Conservation (phyloP, 2,797 vertebrate genomes). For the Adrianichthys oophorus region DNA sequence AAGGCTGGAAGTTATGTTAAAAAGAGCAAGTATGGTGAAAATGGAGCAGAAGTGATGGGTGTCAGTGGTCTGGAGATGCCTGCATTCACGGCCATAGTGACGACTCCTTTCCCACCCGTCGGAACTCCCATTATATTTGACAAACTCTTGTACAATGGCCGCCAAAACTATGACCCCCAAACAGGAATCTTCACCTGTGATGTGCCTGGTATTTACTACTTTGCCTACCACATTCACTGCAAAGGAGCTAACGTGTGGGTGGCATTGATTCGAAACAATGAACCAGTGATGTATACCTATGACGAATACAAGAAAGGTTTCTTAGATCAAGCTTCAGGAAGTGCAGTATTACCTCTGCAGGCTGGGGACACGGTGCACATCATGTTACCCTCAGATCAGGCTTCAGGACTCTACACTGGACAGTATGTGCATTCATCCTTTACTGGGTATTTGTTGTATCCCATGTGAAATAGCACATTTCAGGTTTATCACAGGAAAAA, state of each 20-base stretch:
- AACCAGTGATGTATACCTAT: conserved; percentile 97
- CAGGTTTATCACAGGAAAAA: too few relatives aligned
- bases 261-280: conserved; percentile 93
- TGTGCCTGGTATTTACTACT: conserved; percentile 96
- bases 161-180: conserved; percentile 94
- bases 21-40: conserved; percentile 83
- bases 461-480: conserved; percentile 78
- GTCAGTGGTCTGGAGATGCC: conserved; percentile 89
- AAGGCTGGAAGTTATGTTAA: conserved; percentile 85
- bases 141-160: conserved; percentile 94
- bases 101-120: conserved; percentile 90
- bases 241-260: conserved; percentile 98
- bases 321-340: conserved; percentile 97
- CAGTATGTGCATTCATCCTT: conserved; percentile 97
- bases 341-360: conserved; percentile 90
- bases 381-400: conserved; percentile 95
- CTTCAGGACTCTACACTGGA: conserved; percentile 95
- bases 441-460: conserved; percentile 98
- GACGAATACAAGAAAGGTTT: conserved; percentile 97
- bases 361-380: conserved; percentile 91
- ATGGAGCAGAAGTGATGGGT: conserved; percentile 71
- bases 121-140: conserved; percentile 91
- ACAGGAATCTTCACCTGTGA: conserved; percentile 97
- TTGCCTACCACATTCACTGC: conserved; percentile 95
- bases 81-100: conserved; percentile 90